Evolutionary conservation across 2,888 invertebrate genomes (phyloP), one percentile per base, ranked within the genome.

Genomic region (Serripes groenlandicus): DNA sequence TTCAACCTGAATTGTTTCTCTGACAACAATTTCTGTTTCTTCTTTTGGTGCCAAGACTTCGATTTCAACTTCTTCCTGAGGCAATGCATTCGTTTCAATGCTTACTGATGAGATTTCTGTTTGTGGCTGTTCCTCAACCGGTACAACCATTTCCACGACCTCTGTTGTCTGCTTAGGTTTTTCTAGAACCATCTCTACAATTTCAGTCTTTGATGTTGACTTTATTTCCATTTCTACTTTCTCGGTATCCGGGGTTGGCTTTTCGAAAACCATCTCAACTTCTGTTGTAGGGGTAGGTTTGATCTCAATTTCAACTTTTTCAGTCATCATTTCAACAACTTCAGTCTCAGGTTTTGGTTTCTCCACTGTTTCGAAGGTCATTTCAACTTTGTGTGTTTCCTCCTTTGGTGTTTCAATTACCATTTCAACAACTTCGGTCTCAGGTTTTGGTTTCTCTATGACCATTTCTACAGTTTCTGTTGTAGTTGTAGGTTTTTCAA

Each of bases 11-110:
- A 88, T 68, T 11, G 82, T 83, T 62, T 87, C 81, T 79, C 35
- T 80, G 49, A 79, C 54, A n/a, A 70, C 72, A 28, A 72, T 81
- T 64, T 88, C 85, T 54, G 79, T 81, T 49, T 78, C 79, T 54
- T 80, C 76, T 30, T 28, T n/a, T 60, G 86, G 81, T 9, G 75
- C 82, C 23, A 75, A 37, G 5, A 85, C 60, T 71, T 82, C 81
- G 60, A 79, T 28, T 74, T 86, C 80, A 74, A 82, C 73, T 42
- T 69, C 28, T n/a, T 68, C 66, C 32, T 35, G 58, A 37, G 75
- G 35, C n/a, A 71, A 30, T 37, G 66, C 1, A 35, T n/a, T 4
- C 26, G 5, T 74, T 62, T 34, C 68, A 21, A 37, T 68, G 30
- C 23, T 52, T 4, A 60, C n/a, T 0, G 49, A 30, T 18, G 56